Evolutionary conservation across 2,113 vertebrate genomes (phyloP).

Genomic region (Willisornis vidua): DNA sequence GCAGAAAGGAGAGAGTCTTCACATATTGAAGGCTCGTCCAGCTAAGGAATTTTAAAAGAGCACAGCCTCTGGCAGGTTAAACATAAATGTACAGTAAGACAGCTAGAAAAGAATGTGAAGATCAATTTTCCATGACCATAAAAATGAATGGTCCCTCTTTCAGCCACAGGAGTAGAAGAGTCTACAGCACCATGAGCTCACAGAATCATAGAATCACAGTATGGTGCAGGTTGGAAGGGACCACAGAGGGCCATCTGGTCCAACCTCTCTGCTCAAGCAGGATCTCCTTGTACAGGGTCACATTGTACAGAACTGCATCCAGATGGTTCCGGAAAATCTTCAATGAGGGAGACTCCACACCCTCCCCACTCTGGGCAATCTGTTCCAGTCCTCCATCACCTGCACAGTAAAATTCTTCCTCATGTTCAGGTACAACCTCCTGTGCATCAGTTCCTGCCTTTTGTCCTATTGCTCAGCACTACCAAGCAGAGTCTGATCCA

Average conservation of each 20-base stretch:
- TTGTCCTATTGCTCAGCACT: accelerated
- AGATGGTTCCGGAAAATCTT: background rate
- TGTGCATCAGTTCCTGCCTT: background rate
- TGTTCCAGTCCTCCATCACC: background rate
- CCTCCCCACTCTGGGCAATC: background rate
- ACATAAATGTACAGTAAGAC: background rate
- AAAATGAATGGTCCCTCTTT: background rate
- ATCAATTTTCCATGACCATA: background rate
- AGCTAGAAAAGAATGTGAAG: background rate
- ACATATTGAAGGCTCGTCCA: background rate
- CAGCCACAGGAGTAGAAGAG: background rate
- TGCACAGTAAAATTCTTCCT: background rate
- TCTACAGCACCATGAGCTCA: background rate
- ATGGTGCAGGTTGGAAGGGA: background rate
- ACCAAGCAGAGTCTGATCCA: accelerated
- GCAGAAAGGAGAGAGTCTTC: background rate
- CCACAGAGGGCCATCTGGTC: background rate
- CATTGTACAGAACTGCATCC: background rate
- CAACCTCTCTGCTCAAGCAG: background rate
- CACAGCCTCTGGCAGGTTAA: background rate
- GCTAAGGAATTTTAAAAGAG: background rate
- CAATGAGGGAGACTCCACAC: background rate
- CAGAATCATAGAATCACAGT: background rate
- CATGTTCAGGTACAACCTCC: background rate
- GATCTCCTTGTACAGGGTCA: background rate